These are phyloP conservation scores for Dendroctonus valens DNA, from an alignment of 1,140 invertebrate genomes.

Conservation along the genomic window DNA sequence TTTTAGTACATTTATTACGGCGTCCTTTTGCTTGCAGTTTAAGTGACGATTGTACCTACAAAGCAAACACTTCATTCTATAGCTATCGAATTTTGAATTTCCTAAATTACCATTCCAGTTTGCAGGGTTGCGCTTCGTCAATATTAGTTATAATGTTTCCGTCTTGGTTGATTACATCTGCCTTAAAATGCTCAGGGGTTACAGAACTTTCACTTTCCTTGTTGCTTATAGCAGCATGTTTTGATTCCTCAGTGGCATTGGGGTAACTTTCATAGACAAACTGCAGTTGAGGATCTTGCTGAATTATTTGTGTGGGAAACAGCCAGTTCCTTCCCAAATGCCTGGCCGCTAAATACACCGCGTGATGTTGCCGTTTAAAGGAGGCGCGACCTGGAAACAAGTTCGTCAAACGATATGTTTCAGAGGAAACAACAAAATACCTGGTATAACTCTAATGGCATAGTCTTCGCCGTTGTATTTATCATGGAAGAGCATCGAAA, in stretches of 20 bases:
- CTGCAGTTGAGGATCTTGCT: slow-evolving; percentile 40
- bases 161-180: background rate
- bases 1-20: slow-evolving; percentile 63
- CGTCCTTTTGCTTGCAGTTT: slow-evolving; percentile 65
- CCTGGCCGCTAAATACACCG: slow-evolving; percentile 38
- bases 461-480: slow-evolving; percentile 48
- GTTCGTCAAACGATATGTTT: slow-evolving; percentile 6
- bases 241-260: too few relatives aligned
- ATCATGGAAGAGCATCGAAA: slow-evolving; percentile 45
- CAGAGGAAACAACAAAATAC: slow-evolving; percentile 10
- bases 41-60: slow-evolving; percentile 69
- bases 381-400: slow-evolving; percentile 13
- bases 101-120: slow-evolving; percentile 28
- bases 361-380: slow-evolving; percentile 43
- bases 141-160: background rate
- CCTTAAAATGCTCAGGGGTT: background rate
- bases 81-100: too few relatives aligned
- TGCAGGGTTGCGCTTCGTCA: background rate
- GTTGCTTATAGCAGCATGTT: too few relatives aligned
- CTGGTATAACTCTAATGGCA: slow-evolving; percentile 37
- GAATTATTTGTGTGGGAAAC: slow-evolving; percentile 43
- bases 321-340: slow-evolving; percentile 42
- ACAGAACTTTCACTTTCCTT: too few relatives aligned
- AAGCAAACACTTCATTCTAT: too few relatives aligned
- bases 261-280: slow-evolving; percentile 30